phyloP scores from a whole-genome alignment of 2,888 invertebrate species.

The Diadromus collaris region DNA sequence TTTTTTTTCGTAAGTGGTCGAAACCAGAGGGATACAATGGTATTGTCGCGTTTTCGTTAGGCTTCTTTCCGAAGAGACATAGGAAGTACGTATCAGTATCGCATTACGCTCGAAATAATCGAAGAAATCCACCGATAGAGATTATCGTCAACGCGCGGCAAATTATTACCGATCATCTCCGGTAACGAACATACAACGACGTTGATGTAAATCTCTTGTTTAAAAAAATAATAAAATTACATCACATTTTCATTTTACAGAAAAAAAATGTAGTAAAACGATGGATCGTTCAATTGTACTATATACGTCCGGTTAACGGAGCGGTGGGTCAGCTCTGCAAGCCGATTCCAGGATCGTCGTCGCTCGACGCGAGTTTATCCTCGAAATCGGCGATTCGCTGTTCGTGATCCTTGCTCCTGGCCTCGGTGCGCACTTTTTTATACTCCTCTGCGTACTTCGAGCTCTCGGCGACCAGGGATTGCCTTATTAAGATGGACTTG shows the following conservation, averaged over 20 bases:
- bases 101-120: not conserved
- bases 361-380: not conserved
- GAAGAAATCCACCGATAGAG: not conserved
- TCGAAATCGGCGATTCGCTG: slow-evolving; percentile 41
- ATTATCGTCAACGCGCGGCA: not conserved
- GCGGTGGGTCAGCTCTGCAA: slow-evolving; percentile 17
- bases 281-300: slow-evolving; percentile 21
- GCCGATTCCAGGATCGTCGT: not conserved
- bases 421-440: slow-evolving; percentile 81
- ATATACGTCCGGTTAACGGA: not conserved
- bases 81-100: not conserved
- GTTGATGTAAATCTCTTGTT: slow-evolving; percentile 38
- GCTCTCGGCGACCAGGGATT: slow-evolving; percentile 81
- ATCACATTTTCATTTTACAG: slow-evolving; percentile 52
- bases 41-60: slow-evolving; percentile 6
- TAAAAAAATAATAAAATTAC: slow-evolving; percentile 45
- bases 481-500: slow-evolving; percentile 81
- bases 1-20: too few relatives aligned
- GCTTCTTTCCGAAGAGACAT: not conserved
- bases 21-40: not conserved
- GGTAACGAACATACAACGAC: not conserved
- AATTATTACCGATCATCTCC: not conserved
- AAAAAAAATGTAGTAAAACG: not conserved
- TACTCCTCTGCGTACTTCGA: slow-evolving; percentile 81
- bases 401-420: slow-evolving; percentile 75